Evolutionary conservation across 35 echinoderm and acorn worm genomes (phyloP), one percentile per base, ranked within the genome.

Genomic region (Patiria miniata): DNA sequence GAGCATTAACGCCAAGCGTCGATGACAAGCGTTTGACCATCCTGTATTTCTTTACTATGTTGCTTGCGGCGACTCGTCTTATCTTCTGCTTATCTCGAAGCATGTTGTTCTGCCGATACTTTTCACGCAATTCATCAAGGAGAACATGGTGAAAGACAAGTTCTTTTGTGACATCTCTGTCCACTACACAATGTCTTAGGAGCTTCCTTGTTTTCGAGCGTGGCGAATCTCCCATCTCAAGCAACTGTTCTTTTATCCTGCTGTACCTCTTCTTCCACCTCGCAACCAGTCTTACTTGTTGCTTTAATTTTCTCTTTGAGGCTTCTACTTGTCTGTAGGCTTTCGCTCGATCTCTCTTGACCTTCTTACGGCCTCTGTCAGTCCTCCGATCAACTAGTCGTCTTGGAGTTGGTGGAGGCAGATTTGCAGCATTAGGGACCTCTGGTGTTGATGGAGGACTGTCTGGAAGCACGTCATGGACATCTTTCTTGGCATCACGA

Each of bases 31-130:
- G 21, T n/a, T 50, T 82, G 12, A n/a, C 28, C 40, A 82, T 51
- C 52, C 40, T 82, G 40, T 82, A 82, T 82, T 82, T 82, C 21
- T 54, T 82, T 23, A 22, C 12, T n/a, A 82, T 51, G 21, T 82
- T 82, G 9, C 39, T 39, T 18, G 77, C 77, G 17, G 39, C 34
- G 36, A 37, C 36, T 37, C 77, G 5, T 78, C 77, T 78, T 4
- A 78, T 32, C 39, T 78, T 78, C 5, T 30, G n/a, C 36, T 78
- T 78, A 37, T 3, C 32, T 37, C 21, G 21, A 4, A 1, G n/a
- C 6, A 16, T 36, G 8, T 78, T 78, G 77, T 78, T 78, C 9
- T 22, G 33, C 16, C 39, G 33, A 18, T 37, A 30, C 39, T 6
- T 37, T 1, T 2, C 21, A 18, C 16, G 21, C 40, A 82, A 26